Base-by-base conservation (phyloP, 2,113 vertebrate species). In the Mixornis gularis region DNA sequence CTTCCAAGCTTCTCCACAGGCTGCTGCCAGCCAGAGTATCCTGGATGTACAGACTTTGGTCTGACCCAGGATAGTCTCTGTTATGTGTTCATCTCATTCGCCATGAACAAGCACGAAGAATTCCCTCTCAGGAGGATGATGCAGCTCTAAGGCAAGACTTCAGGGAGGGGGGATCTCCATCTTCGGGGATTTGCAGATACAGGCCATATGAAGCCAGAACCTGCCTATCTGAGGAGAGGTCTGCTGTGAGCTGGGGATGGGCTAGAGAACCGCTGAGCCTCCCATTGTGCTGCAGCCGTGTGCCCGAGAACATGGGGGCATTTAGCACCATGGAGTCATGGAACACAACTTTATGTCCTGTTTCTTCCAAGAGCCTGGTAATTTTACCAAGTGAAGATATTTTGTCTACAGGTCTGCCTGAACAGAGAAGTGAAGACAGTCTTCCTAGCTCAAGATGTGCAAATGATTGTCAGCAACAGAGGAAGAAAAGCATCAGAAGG, bases 201-300 rank as follows among this genome's bases (percentile, higher is more conserved):
- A 69, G 43, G 38, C 32, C 18, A 17, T 7, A 10, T 3, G 10
- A 79, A 86, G 66, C 34, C 52, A 76, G 15, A 64, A 12, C 9
- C 6, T 46, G 32, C 10, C 10, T 51, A 13, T 25, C 12, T 70
- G 17, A 71, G 30, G 29, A 68, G 18, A 43, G 15, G 46, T 25
- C 40, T 68, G 7, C 53, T 55, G 29, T 26, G 34, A 68, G 20
- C 36, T n/a, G 29, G 17, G 10, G 11, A 22, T 32, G 26, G 66
- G 55, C 40, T 18, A 30, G n/a, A 63, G 48, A 82, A n/a, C 29
- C 2, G 3, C 26, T 20, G 38, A 66, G 22, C 29, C 29, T 68
- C 29, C 1, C 0, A 5, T 1, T 34, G 43, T 7, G 7, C 7
- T n/a, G n/a, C 12, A 6, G 17, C 43, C 13, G 1, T 6, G 16